Conservation (phyloP, 2,888 invertebrate genomes). For the Tiliacea citrago region DNA sequence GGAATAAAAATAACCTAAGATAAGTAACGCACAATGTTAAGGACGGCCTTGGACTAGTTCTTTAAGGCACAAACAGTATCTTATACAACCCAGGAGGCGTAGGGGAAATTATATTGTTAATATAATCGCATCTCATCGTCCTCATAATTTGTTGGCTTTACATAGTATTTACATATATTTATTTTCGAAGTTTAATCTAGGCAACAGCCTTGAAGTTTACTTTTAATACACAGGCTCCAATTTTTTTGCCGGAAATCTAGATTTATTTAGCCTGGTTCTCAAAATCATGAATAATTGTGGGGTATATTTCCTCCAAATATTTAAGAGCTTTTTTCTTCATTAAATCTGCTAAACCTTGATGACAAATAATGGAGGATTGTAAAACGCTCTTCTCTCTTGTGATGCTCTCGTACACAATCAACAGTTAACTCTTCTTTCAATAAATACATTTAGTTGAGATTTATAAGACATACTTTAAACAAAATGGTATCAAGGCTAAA, state of each 20-base stretch:
- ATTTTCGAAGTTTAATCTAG: conserved; percentile 24
- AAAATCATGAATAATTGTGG: background rate
- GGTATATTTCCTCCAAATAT: background rate
- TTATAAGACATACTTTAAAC: conserved; percentile 1
- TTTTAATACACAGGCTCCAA: background rate
- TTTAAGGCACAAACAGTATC: conserved; percentile 63
- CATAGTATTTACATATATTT: conserved; percentile 14
- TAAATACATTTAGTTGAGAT: background rate
- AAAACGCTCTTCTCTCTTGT: background rate
- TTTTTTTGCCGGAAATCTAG: background rate
- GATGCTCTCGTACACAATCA: background rate
- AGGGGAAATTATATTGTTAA: conserved; percentile 59
- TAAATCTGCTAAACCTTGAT: background rate
- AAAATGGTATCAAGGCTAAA: conserved; percentile 40
- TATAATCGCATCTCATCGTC: conserved; percentile 43
- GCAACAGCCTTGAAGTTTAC: conserved; percentile 11
- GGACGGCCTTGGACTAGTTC: conserved; percentile 54
- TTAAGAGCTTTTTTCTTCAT: background rate
- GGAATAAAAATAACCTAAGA: conserved; percentile 63
- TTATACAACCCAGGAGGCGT: conserved; percentile 47
- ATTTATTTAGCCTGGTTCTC: background rate
- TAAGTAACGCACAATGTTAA: conserved; percentile 49
- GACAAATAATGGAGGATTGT: background rate
- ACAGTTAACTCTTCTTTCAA: background rate
- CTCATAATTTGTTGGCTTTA: conserved; percentile 38